Conservation (phyloP, 1,140 invertebrate genomes). For the Bombyx mori region ASM3026992v2 NC_085118.1:7414001-7414500, state of each 20-base stretch:
- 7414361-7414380: too few relatives aligned
- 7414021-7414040: constrained; percentile 69
- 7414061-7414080: constrained; percentile 69
- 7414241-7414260: too few relatives aligned
- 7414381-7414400: constrained; percentile 23
- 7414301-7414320: too few relatives aligned
- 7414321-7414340: too few relatives aligned
- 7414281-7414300: too few relatives aligned
- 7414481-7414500: constrained; percentile 64
- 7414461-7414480: constrained; percentile 54
- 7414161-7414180: too few relatives aligned
- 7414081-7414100: constrained; percentile 36
- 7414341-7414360: too few relatives aligned
- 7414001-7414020: constrained; percentile 70
- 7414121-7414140: constrained; percentile 10
- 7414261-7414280: too few relatives aligned
- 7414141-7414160: too few relatives aligned
- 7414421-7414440: constrained; percentile 54
- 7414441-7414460: constrained; percentile 44
- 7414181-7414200: too few relatives aligned
- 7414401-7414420: constrained; percentile 31
- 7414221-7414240: too few relatives aligned
- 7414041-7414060: constrained; percentile 68
- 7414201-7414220: too few relatives aligned
- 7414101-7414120: constrained; percentile 39